Evolutionary conservation across 1,140 invertebrate genomes (phyloP).

Genomic region (Drosophila burlai): DNA sequence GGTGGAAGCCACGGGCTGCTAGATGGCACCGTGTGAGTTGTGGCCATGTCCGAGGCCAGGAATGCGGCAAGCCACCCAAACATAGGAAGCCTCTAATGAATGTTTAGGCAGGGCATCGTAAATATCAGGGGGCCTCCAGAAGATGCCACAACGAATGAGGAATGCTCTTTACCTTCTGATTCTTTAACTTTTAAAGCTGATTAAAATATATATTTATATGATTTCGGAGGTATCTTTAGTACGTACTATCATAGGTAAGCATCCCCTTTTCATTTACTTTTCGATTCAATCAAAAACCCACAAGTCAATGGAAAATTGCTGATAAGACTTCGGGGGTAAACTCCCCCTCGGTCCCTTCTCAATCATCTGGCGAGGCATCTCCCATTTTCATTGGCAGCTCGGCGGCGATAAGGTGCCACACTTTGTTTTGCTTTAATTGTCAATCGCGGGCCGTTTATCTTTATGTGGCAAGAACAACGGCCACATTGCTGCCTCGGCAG

Average conservation of each 20-base stretch:
- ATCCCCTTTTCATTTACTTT: not conserved
- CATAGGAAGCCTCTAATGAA: constrained; percentile 79
- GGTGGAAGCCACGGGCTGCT: constrained; percentile 3
- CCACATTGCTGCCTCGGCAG: constrained; percentile 49
- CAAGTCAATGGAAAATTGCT: constrained; percentile 26
- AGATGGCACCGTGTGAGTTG: constrained; percentile 63
- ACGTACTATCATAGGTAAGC: too few species aligned
- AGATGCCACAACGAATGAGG: constrained; percentile 17
- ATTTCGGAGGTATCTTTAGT: too few species aligned
- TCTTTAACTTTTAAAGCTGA: not conserved
- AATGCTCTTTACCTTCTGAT: not conserved
- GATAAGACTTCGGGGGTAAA: constrained; percentile 36
- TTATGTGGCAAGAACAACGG: constrained; percentile 48
- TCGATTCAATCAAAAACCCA: constrained; percentile 5
- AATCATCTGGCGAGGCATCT: constrained; percentile 35
- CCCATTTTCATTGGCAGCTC: constrained; percentile 50
- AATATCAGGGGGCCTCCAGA: constrained; percentile 43
- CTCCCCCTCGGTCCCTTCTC: constrained; percentile 11
- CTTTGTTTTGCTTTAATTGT: constrained; percentile 77
- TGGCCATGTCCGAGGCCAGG: constrained; percentile 70
- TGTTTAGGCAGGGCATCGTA: constrained; percentile 61
- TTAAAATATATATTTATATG: too few species aligned
- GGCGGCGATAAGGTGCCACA: constrained; percentile 64
- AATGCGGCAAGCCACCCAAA: constrained; percentile 75
- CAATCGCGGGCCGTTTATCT: constrained; percentile 73